Conservation (phyloP, 1,140 invertebrate species). For the Coptotermes formosanus region DNA sequence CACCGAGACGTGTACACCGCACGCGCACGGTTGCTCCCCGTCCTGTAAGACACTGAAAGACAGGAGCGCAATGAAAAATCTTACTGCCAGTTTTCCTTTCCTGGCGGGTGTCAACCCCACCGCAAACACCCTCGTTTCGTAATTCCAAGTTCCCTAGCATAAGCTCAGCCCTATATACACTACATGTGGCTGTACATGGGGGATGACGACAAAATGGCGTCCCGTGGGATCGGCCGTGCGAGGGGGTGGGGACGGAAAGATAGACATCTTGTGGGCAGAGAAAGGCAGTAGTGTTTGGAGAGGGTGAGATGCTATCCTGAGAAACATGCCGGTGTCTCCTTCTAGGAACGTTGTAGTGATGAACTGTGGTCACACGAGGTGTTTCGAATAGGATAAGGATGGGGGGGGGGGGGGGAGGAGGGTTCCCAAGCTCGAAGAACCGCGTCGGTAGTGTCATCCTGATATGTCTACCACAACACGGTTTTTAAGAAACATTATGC, state of each 20-base stretch:
- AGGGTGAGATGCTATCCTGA: not conserved
- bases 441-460: not conserved
- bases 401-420: not conserved
- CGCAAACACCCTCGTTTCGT: not conserved
- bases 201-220: conserved; percentile 37
- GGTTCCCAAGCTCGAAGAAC: not conserved
- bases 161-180: conserved; percentile 25
- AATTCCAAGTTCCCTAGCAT: conserved; percentile 12
- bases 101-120: conserved; percentile 1
- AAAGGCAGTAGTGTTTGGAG: not conserved
- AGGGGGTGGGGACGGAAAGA: conserved; percentile 37
- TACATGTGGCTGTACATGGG: not conserved
- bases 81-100: not conserved
- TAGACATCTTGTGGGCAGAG: conserved; percentile 40
- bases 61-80: not conserved
- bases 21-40: not conserved
- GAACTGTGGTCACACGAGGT: not conserved
- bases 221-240: conserved; percentile 29
- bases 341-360: not conserved
- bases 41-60: not conserved
- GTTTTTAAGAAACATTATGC: too few species aligned
- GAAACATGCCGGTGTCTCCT: not conserved
- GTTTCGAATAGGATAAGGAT: not conserved
- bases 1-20: not conserved
- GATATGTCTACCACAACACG: not conserved